Percentiles rank a stretch among this genome's conserved stretches.
Evolutionary conservation across 2,888 invertebrate genomes (phyloP).

Genomic region (Xestia sexstrigata): DNA sequence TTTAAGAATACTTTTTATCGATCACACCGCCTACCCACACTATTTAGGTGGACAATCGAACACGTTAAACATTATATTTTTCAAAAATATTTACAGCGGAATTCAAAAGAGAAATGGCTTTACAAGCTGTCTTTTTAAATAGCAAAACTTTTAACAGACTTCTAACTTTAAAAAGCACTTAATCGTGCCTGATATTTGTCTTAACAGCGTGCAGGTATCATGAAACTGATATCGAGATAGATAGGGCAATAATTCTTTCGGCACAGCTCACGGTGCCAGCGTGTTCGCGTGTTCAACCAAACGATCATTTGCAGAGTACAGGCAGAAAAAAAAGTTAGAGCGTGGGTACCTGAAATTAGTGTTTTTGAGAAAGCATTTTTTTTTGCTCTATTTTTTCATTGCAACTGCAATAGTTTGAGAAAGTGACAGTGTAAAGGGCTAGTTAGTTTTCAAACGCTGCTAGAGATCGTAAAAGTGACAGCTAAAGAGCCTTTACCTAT

Average conservation of each 20-base stretch:
- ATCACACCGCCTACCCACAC: background rate
- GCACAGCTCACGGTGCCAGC: conserved; percentile 69
- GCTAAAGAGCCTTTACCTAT: background rate
- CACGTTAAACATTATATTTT: background rate
- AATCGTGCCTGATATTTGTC: conserved; percentile 66
- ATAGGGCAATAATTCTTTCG: conserved; percentile 69
- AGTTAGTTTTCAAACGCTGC: background rate
- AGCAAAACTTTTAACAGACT: conserved; percentile 41
- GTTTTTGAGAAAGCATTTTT: background rate
- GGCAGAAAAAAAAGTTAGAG: conserved; percentile 67
- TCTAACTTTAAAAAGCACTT: conserved; percentile 56
- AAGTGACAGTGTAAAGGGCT: background rate
- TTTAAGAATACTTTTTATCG: background rate
- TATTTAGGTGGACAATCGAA: background rate
- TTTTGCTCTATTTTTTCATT: background rate
- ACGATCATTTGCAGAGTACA: conserved; percentile 80
- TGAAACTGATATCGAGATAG: conserved; percentile 65
- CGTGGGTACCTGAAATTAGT: conserved; percentile 26
- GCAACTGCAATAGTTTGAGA: accelerated
- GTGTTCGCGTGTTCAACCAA: conserved; percentile 81
- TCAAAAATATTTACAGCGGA: conserved; percentile 2
- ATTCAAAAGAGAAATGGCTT: conserved; percentile 32
- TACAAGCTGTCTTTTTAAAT: conserved; percentile 33
- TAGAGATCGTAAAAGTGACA: background rate
- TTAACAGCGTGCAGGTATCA: conserved; percentile 63